Evolutionary conservation across 2,888 invertebrate species (phyloP), one percentile per base, ranked within the genome.

Genomic region (Eristalis tenax): DNA sequence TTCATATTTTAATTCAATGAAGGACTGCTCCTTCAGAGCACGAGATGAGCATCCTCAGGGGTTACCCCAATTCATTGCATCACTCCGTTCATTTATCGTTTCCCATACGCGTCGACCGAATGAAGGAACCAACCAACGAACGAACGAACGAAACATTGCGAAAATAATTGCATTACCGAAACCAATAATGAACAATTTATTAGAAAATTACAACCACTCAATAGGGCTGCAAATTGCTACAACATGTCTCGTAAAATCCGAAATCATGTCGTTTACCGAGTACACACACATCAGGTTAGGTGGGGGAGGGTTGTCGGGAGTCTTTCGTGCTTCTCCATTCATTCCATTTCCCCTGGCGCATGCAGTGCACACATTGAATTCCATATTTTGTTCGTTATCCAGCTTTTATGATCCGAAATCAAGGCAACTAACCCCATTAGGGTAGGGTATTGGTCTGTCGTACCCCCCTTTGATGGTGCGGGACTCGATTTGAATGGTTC

Each of bases 161-260:
- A 35, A 63, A n/a, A 65, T 82, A 81, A 82, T 74, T 86, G 69
- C 69, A 82, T 86, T 86, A 82, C 59, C n/a, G 35, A 86, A 86
- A 81, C 85, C 82, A 86, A 82, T 86, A 86, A 86, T 82, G 85
- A 86, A 86, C 82, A 82, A 82, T 86, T 86, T 86, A 82, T 70
- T 86, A 74, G 81, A 74, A 82, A 86, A 86, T 86, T 86, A 86
- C 69, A 74, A 86, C 85, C 85, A 86, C 85, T 81, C 81, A 86
- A 86, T 86, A 86, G 74, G 82, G 85, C 69, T 82, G 76, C 76
- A 78, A 86, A 86, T 86, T 86, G 82, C 82, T 82, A 82, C 81
- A 86, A 86, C 85, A 86, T 86, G 82, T 81, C 76, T 85, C 80
- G 23, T 73, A 71, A 85, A 80, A 77, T 85, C 84, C 73, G 64